Percentiles rank a stretch among this genome's conserved stretches.
Evolutionary conservation across 2,888 invertebrate species (phyloP).

Genomic region (Mythimna impura): DNA sequence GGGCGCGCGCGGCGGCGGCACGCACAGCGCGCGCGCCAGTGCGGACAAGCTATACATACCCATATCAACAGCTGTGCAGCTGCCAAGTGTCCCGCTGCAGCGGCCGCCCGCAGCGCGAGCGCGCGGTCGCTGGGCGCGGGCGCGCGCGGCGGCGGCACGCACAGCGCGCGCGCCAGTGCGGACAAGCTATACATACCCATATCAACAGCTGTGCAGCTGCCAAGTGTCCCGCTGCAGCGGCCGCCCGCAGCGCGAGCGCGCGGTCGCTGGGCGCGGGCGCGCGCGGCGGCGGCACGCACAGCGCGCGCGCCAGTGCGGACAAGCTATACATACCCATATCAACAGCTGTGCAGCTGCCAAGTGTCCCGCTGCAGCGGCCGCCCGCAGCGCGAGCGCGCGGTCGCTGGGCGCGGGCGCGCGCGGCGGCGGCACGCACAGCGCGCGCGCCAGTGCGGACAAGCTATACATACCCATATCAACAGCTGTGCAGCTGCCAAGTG

Average conservation of each 20-base stretch:
- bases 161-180: conserved; percentile 91
- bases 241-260: conserved; percentile 93
- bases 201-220: conserved; percentile 98
- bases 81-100: conserved; percentile 96
- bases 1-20: conserved; percentile 93
- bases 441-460: too few relatives aligned
- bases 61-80: conserved; percentile 98
- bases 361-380: too few relatives aligned
- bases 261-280: conserved; percentile 89
- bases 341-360: too few relatives aligned
- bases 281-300: conserved; percentile 94
- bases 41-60: conserved; percentile 90
- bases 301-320: conserved; percentile 85
- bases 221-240: conserved; percentile 96
- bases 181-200: conserved; percentile 93
- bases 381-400: too few relatives aligned
- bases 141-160: conserved; percentile 94
- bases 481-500: too few relatives aligned
- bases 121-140: conserved; percentile 82
- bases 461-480: too few relatives aligned
- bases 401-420: too few relatives aligned
- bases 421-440: too few relatives aligned
- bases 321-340: conserved; percentile 23
- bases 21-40: conserved; percentile 92
- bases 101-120: conserved; percentile 94